Conservation (phyloP, 2,113 vertebrate species). For the Gallinago paraguaiae region DNA sequence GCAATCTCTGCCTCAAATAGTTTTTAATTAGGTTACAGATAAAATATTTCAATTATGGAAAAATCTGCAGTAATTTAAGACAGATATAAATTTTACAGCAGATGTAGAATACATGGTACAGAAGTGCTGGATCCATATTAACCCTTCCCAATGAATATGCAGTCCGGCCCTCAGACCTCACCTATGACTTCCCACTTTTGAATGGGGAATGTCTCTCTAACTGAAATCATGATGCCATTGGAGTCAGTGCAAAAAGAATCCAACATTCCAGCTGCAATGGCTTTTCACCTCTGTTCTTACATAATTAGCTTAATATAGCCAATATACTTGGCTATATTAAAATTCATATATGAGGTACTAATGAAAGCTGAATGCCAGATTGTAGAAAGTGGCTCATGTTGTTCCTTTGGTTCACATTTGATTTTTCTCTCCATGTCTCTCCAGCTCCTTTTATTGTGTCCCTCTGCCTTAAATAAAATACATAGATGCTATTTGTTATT, state of each 20-base stretch:
- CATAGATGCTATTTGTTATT: background rate
- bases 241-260: background rate
- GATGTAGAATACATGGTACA: background rate
- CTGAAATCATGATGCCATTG: background rate
- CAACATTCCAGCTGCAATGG: background rate
- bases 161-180: background rate
- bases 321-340: background rate
- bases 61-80: background rate
- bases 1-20: background rate
- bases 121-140: background rate
- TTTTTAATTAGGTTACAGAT: background rate
- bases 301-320: background rate
- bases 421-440: background rate
- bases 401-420: background rate
- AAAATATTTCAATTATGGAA: background rate
- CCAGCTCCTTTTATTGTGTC: background rate
- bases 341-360: background rate
- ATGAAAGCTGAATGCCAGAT: background rate
- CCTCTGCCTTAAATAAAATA: background rate
- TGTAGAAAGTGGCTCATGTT: background rate
- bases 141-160: background rate
- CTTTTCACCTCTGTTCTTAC: background rate
- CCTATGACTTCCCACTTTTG: background rate
- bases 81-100: background rate
- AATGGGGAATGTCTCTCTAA: background rate